phyloP scores from a whole-genome alignment of 1,140 invertebrate genomes.

The Drosophila simulans region DNA sequence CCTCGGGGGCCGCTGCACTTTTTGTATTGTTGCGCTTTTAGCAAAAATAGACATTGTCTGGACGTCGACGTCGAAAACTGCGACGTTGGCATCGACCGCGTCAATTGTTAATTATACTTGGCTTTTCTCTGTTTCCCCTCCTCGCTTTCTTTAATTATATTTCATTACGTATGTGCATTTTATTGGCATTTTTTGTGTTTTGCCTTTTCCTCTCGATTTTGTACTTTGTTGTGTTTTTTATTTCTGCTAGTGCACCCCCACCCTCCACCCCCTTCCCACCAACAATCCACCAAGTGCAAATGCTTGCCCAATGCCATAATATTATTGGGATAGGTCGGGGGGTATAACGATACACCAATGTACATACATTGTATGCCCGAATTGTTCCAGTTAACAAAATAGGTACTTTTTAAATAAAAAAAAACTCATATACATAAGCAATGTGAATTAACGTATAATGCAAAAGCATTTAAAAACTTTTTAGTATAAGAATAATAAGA shows the following conservation, averaged over 20 bases:
- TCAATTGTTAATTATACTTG: constrained; percentile 62
- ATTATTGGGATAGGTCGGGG: constrained; percentile 45
- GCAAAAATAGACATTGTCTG: constrained; percentile 70
- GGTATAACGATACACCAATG: neutral
- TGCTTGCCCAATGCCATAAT: constrained; percentile 36
- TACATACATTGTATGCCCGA: neutral
- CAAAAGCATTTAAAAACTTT: too few species aligned
- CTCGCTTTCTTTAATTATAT: constrained; percentile 76
- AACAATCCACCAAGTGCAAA: constrained; percentile 14
- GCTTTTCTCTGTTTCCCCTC: constrained; percentile 18
- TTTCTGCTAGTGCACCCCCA: neutral
- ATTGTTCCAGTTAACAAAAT: neutral
- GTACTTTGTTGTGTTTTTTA: neutral
- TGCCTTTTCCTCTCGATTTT: constrained; percentile 7
- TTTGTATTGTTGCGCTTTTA: constrained; percentile 41
- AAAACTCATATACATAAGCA: too few species aligned
- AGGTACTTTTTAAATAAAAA: too few species aligned
- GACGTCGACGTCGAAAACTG: constrained; percentile 35
- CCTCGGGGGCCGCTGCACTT: constrained; percentile 41
- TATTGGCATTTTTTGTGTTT: constrained; percentile 49
- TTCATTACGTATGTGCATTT: constrained; percentile 75
- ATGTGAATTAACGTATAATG: too few species aligned
- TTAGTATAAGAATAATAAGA: too few species aligned
- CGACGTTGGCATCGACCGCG: constrained; percentile 19
- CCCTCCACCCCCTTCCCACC: constrained; percentile 4